phyloP scores from a whole-genome alignment of 53 echinoderm and acorn worm species.

The Patiria pectinifera region DNA sequence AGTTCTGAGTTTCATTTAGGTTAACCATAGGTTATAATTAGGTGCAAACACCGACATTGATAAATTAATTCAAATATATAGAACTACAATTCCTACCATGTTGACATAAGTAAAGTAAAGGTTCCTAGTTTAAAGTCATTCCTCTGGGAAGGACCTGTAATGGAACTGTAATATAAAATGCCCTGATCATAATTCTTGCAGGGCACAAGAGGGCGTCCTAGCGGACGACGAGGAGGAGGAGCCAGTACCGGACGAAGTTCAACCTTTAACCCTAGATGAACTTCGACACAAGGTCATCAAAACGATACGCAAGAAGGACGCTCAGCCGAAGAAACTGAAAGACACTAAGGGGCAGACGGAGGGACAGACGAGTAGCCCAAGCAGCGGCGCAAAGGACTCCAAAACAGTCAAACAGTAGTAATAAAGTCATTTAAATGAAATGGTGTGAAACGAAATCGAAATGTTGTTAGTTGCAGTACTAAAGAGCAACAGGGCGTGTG shows the following conservation, averaged over 20 bases:
- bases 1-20: no score
- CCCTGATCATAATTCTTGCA: neutral
- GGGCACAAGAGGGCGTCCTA: conserved; percentile 8
- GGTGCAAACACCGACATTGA: no score
- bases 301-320: conserved; percentile 61
- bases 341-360: conserved; percentile 24
- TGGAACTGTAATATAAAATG: no score
- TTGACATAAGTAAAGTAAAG: no score
- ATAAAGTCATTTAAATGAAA: neutral
- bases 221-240: conserved; percentile 32
- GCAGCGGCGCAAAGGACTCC: neutral
- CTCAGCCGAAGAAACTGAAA: conserved; percentile 29
- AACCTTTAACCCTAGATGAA: conserved; percentile 68
- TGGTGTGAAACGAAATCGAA: no score
- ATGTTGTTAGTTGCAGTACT: no score
- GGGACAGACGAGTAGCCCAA: neutral
- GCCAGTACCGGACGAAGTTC: conserved; percentile 52
- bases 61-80: no score
- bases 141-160: no score
- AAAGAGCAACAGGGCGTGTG: no score
- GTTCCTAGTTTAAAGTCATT: no score
- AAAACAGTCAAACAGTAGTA: neutral
- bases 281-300: conserved; percentile 51
- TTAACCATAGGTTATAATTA: no score
- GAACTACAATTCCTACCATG: no score